Base-by-base conservation (phyloP, 2,113 vertebrate species). In the Ornithorhynchus anatinus region DNA sequence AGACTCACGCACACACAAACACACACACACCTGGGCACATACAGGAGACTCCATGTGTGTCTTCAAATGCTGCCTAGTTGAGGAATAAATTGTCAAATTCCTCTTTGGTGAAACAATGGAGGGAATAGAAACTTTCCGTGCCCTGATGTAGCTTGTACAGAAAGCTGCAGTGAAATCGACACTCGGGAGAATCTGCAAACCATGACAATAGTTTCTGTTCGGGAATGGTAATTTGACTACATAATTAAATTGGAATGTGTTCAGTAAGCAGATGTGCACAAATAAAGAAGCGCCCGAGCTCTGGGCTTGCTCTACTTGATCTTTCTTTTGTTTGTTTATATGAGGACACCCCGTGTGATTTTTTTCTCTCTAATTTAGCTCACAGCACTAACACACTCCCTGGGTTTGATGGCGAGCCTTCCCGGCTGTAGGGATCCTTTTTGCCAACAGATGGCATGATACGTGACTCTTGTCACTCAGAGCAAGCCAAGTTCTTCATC, bases 211-310 rank as follows among this genome's bases (percentile, higher is more conserved):
- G 17, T 79, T 79, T 84, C 31, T 76, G 67, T 62, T 72, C 80
- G 68, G 68, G 59, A 75, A 78, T 6, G 33, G 75, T 76, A 90
- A 90, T 92, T 89, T 87, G 82, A 69, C 86, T 87, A 57, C 80
- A 82, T 84, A 90, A 91, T 91, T 84, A 89, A 92, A 88, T 87
- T 75, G 82, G 64, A 87, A 86, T 88, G 86, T 45, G n/a, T 86
- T 91, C 80, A 79, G 79, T 81, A 80, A 89, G 76, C 92, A 92
- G 92, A 92, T 93, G 90, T 87, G 84, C 76, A 66, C 68, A 86
- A 89, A 92, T 92, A 90, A 89, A 89, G 71, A 82, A 65, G 67
- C 81, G 84, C 38, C 62, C 73, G 65, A 81, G 74, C 81, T 75
- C 75, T 4, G 59, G 59, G 74, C 73, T 75, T 81, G 59, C 77